Percentiles rank a stretch among this genome's conserved stretches.
These are phyloP conservation scores for Sternarchorhynchus goeldii DNA, from an alignment of 2,797 vertebrate species.

Conservation along the genomic window DNA sequence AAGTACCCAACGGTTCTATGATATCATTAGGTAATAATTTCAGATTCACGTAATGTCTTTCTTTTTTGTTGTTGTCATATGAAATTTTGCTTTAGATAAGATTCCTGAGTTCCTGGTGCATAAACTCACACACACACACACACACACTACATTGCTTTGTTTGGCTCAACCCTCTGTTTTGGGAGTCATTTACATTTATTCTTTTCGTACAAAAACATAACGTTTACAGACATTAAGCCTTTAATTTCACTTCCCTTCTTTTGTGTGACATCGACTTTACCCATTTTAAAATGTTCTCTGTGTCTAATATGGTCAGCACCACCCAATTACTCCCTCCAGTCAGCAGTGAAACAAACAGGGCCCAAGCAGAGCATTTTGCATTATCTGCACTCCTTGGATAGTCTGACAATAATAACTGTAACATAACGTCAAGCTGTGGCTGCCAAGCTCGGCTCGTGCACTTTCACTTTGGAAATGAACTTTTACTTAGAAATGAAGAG, in stretches of 20 bases:
- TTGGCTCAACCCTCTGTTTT: constrained; percentile 54
- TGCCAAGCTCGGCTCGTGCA: constrained; percentile 73
- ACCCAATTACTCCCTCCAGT: constrained; percentile 84
- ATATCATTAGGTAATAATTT: not conserved
- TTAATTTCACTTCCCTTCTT: constrained; percentile 87
- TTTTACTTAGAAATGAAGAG: constrained; percentile 41
- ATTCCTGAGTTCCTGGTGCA: too few relatives aligned
- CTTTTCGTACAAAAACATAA: constrained; percentile 70
- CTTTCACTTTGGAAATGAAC: constrained; percentile 64
- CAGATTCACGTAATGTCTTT: not conserved
- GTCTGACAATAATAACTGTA: constrained; percentile 79
- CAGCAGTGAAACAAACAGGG: constrained; percentile 84
- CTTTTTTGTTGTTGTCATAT: too few relatives aligned
- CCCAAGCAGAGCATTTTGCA: constrained; percentile 79
- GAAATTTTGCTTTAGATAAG: too few relatives aligned
- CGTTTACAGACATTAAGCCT: constrained; percentile 92
- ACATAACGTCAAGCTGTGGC: constrained; percentile 79
- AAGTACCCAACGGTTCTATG: constrained; percentile 12
- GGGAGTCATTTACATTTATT: constrained; percentile 22
- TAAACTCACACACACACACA: too few relatives aligned
- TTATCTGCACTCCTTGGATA: constrained; percentile 82
- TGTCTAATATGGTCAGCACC: constrained; percentile 84
- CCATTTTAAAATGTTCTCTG: constrained; percentile 76
- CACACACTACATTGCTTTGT: constrained; percentile 51
- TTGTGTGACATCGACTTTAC: constrained; percentile 75